Conservation (phyloP, 1,140 invertebrate genomes). For the Meloidogyne chitwoodi region DNA sequence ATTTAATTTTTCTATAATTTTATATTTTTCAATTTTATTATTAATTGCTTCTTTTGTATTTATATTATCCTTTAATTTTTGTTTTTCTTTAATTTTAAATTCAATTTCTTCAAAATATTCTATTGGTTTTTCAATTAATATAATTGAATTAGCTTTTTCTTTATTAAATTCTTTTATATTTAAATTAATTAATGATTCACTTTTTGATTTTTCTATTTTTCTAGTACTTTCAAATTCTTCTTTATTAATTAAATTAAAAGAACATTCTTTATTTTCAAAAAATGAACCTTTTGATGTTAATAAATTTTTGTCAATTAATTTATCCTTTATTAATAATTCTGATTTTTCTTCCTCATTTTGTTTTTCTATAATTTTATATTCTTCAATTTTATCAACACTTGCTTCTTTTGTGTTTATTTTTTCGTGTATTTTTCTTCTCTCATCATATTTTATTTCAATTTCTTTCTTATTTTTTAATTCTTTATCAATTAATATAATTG, state of each 20-base stretch:
- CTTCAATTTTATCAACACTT: neutral
- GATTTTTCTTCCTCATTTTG: neutral
- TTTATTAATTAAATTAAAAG: neutral
- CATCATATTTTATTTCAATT: neutral
- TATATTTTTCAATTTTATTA: neutral
- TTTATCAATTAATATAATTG: neutral
- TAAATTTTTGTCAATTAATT: neutral
- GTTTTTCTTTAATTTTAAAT: neutral
- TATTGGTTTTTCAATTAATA: neutral
- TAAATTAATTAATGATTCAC: neutral
- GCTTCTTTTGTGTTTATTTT: conserved; percentile 1
- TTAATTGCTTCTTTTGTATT: neutral
- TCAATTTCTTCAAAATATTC: neutral
- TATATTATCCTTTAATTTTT: neutral
- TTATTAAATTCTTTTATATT: neutral
- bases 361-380: neutral
- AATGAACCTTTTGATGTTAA: neutral
- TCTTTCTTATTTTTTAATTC: neutral
- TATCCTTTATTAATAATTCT: neutral
- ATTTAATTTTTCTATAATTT: neutral
- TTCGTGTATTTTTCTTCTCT: neutral
- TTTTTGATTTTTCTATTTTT: neutral
- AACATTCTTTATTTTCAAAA: neutral
- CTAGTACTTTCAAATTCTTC: neutral
- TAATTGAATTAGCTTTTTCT: neutral